Evolutionary conservation across 2,113 vertebrate species (phyloP), one percentile per base, ranked within the genome.

Genomic region (Petaurus breviceps): DNA sequence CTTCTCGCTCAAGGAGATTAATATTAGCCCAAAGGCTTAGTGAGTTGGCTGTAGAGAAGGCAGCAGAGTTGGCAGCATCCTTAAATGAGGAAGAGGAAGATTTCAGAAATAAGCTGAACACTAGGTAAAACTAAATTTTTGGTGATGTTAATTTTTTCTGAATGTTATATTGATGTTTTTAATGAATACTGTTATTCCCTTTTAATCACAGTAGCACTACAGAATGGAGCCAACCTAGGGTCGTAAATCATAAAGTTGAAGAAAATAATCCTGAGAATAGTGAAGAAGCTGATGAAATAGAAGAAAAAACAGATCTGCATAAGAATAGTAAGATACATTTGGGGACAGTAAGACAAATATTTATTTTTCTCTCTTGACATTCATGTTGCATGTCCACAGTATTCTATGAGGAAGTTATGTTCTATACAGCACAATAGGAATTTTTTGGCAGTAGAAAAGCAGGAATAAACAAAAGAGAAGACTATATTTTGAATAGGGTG

Each of bases 1-100:
- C 99, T 3, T 99, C 99, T 8, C 99, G 99, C 49, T 99, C 99
- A 92, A 98, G 99, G 10, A 99, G 97, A 94, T 99, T 99, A 97
- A 98, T 98, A 11, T 97, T 99, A 0, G 99, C 99, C 52, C 99
- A 99, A 98, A 98, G 98, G 54, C 99, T 99, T 68, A 99, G 99
- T 6, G 98, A 99, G 94, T n/a, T 99, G 16, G 99, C 99, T 0
- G 97, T 99, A 93, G 99, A 99, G 94, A 99, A 99, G 96, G 98
- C 99, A 90, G 98, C 97, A 10, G 99, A 99, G 97, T 54, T 99
- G 95, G 98, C 98, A 96, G 95, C 98, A 24, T 97, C 98, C 0
- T 95, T 95, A 49, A 94, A 95, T 0, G 93, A 98, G 1, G 98
- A 98, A 51, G 98, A 99, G 51, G 98, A 98, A 52, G 98, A 98